These are phyloP conservation scores for Apodemia duryi DNA, from an alignment of 2,888 invertebrate genomes.

Conservation along the genomic window DNA sequence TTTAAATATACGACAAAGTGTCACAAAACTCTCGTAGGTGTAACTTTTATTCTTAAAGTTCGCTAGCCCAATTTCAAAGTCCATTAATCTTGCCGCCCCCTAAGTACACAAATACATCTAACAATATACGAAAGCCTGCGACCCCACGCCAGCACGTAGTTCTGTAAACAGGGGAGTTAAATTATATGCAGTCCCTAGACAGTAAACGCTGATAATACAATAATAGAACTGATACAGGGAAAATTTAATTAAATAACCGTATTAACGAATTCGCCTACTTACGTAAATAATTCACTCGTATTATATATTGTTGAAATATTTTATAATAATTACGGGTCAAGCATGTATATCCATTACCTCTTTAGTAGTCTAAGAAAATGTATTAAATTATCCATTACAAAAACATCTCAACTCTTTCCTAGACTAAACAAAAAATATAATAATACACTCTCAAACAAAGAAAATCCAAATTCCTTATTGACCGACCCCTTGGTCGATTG, in stretches of 20 bases:
- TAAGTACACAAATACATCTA: conserved; percentile 12
- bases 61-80: conserved; percentile 42
- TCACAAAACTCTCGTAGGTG: not conserved
- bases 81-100: conserved; percentile 45
- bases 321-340: too few relatives aligned
- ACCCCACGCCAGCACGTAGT: not conserved
- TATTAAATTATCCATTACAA: too few relatives aligned
- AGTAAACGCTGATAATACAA: not conserved
- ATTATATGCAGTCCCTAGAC: conserved; percentile 12
- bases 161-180: conserved; percentile 10
- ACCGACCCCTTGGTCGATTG: too few relatives aligned
- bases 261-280: not conserved
- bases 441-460: too few relatives aligned
- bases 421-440: too few relatives aligned
- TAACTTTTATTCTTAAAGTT: conserved; percentile 29
- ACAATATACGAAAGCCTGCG: conserved; percentile 5
- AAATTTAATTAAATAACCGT: conserved; percentile 10
- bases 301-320: too few relatives aligned
- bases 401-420: too few relatives aligned
- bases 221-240: conserved; percentile 3
- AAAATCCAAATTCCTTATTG: too few relatives aligned
- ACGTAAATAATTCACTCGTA: not conserved
- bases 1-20: conserved; percentile 5
- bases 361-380: too few relatives aligned
- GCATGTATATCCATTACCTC: too few relatives aligned